Conservation (phyloP, 2,888 invertebrate genomes). For the Caenorhabditis wallacei region DNA sequence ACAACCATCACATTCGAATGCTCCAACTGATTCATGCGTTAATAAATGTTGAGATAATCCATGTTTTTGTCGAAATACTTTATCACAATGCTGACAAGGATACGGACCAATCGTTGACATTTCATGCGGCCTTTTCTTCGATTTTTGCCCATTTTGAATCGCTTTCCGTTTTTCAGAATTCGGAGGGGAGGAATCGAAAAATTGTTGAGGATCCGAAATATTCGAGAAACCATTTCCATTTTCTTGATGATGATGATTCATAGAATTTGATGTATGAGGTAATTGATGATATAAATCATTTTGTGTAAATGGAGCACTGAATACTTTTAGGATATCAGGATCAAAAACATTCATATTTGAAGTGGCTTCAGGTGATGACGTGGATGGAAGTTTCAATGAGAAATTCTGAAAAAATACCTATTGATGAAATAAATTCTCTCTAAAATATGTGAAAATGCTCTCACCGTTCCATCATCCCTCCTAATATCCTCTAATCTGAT, state of each 20-base stretch:
- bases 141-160: background rate
- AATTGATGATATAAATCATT: background rate
- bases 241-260: slow-evolving; percentile 1
- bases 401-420: background rate
- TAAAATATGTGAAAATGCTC: too few relatives aligned
- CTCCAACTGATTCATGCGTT: slow-evolving; percentile 49
- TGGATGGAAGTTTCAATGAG: slow-evolving; percentile 22
- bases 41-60: slow-evolving; percentile 49
- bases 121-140: background rate
- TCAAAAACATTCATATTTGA: background rate
- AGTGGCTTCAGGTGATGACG: background rate
- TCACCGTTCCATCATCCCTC: slow-evolving; percentile 26
- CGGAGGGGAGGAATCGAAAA: background rate
- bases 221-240: background rate
- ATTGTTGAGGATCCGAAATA: background rate
- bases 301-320: slow-evolving; percentile 3
- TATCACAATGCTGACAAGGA: slow-evolving; percentile 50
- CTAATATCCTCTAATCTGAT: slow-evolving; percentile 19
- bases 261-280: slow-evolving; percentile 1
- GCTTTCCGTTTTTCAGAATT: background rate
- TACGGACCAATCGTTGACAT: slow-evolving; percentile 31
- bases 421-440: too few relatives aligned
- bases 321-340: slow-evolving; percentile 27
- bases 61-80: slow-evolving; percentile 56
- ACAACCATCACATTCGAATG: slow-evolving; percentile 59